phyloP scores from a whole-genome alignment of 1,140 invertebrate genomes.

The Whitmania pigra region DNA sequence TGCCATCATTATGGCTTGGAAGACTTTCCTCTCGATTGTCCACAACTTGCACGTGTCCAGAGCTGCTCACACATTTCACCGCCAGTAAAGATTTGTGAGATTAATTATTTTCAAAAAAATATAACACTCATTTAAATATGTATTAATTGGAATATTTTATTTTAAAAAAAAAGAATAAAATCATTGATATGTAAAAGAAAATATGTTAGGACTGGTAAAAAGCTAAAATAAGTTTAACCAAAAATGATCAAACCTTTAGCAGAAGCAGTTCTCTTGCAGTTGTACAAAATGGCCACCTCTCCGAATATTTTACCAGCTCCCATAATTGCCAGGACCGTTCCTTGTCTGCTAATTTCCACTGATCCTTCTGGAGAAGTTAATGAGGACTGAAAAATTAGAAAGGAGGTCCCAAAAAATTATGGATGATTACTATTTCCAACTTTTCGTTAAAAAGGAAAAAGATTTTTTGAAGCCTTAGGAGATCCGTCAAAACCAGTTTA shows the following conservation, averaged over 20 bases:
- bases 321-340: conserved; percentile 81
- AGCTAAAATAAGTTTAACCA: background rate
- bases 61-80: conserved; percentile 47
- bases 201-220: no score
- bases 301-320: conserved; percentile 90
- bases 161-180: no score
- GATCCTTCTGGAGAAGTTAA: conserved; percentile 65
- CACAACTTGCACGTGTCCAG: conserved; percentile 86
- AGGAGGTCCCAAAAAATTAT: no score
- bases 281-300: conserved; percentile 94
- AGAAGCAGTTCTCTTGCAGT: conserved; percentile 93
- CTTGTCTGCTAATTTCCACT: conserved; percentile 89
- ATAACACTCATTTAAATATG: no score
- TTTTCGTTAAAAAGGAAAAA: no score
- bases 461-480: no score
- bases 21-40: conserved; percentile 94
- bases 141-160: no score
- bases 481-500: no score
- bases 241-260: conserved; percentile 60
- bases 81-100: no score
- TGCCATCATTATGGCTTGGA: conserved; percentile 99
- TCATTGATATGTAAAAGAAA: no score
- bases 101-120: background rate
- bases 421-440: no score
- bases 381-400: background rate